These are phyloP conservation scores for Hylaeus anthracinus DNA, from an alignment of 1,140 invertebrate genomes.

Conservation along the genomic window DNA sequence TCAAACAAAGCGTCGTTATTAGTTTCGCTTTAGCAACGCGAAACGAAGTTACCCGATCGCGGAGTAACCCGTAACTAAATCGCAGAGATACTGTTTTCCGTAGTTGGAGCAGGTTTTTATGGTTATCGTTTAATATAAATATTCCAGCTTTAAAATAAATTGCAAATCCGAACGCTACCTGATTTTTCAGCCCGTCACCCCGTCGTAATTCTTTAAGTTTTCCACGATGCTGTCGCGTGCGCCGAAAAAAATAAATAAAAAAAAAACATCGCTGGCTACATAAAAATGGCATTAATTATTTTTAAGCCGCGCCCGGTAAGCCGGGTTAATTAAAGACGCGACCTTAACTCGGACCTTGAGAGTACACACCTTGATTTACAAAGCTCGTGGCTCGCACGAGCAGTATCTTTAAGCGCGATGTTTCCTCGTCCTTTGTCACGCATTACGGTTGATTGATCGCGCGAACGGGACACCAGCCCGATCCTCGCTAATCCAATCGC, in stretches of 20 bases:
- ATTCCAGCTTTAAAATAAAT: too few relatives aligned
- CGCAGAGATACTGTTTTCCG: slow-evolving; percentile 6
- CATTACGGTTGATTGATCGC: slow-evolving; percentile 63
- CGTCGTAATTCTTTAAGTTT: neutral
- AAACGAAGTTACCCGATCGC: slow-evolving; percentile 16
- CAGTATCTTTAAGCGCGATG: slow-evolving; percentile 16
- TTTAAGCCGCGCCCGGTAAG: slow-evolving; percentile 25
- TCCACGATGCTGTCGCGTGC: neutral
- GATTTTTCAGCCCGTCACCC: neutral
- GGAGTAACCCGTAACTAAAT: neutral
- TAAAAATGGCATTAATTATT: slow-evolving; percentile 36
- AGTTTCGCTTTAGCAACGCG: neutral
- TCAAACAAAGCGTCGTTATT: slow-evolving; percentile 28
- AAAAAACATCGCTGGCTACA: neutral
- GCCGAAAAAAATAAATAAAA: neutral
- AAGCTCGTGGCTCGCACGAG: neutral
- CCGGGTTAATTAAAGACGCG: slow-evolving; percentile 46
- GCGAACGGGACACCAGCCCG: slow-evolving; percentile 32
- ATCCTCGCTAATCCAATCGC: slow-evolving; percentile 53
- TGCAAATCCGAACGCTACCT: too few relatives aligned
- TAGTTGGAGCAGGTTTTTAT: neutral
- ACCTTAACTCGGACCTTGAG: slow-evolving; percentile 34
- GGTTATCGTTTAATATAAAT: too few relatives aligned
- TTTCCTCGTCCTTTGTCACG: slow-evolving; percentile 56
- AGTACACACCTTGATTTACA: neutral